Evolutionary conservation across 1,140 invertebrate species (phyloP).

Genomic region (Orchestia grillus): DNA sequence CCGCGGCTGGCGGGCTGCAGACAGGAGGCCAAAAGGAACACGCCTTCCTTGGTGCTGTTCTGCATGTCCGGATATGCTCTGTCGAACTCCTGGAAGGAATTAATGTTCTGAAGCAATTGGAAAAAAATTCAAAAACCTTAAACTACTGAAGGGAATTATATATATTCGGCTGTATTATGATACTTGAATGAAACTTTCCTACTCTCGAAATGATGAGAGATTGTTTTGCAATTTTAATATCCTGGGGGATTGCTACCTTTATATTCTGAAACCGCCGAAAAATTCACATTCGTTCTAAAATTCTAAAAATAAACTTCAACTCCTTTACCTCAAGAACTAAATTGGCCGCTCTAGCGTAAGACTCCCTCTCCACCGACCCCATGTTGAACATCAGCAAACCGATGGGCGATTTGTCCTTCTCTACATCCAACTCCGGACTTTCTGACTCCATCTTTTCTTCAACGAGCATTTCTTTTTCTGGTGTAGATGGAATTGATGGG

Average conservation of each 20-base stretch:
- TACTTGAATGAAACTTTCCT: too few relatives aligned
- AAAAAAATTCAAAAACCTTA: not conserved
- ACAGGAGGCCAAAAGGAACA: slow-evolving; percentile 78
- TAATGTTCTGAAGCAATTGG: slow-evolving; percentile 59
- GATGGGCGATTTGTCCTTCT: slow-evolving; percentile 71
- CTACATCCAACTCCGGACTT: slow-evolving; percentile 67
- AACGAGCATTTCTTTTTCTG: not conserved
- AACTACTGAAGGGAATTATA: too few relatives aligned
- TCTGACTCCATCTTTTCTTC: not conserved
- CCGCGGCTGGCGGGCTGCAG: slow-evolving; percentile 80
- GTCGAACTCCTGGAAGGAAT: slow-evolving; percentile 75
- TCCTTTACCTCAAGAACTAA: slow-evolving; percentile 70
- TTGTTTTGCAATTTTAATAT: too few relatives aligned
- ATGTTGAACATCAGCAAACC: slow-evolving; percentile 78
- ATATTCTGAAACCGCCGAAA: too few relatives aligned
- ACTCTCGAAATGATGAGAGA: too few relatives aligned
- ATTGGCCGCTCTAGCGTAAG: slow-evolving; percentile 73
- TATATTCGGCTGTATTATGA: too few relatives aligned
- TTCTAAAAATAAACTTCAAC: too few relatives aligned
- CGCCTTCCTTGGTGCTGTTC: slow-evolving; percentile 78
- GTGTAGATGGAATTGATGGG: not conserved
- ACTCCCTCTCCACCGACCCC: slow-evolving; percentile 78
- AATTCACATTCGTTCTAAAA: too few relatives aligned
- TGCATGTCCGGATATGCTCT: slow-evolving; percentile 77
- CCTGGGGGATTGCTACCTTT: too few relatives aligned